Percentiles rank a stretch among this genome's conserved stretches.
Evolutionary conservation across 2,888 invertebrate species (phyloP).

Genomic region (Amphipoea oculea): DNA sequence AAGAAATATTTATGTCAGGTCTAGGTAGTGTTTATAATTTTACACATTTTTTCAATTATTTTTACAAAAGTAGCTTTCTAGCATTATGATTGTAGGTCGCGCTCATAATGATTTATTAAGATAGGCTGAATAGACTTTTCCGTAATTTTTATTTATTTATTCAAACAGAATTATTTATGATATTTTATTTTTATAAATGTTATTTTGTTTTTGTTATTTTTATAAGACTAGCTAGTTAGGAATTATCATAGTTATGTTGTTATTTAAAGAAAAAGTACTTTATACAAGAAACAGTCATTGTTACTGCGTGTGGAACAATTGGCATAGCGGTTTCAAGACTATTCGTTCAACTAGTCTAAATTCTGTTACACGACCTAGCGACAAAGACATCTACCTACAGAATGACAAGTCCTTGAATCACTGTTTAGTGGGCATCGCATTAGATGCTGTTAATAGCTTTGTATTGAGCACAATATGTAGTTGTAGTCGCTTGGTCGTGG

Average conservation of each 20-base stretch:
- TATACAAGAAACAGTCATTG: constrained; percentile 59
- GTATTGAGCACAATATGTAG: constrained; percentile 23
- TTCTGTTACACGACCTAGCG: constrained; percentile 75
- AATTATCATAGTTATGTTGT: constrained; percentile 17
- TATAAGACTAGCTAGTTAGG: constrained; percentile 31
- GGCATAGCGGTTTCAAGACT: constrained; percentile 76
- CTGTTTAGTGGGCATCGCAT: constrained; percentile 7
- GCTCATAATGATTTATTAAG: constrained; percentile 42
- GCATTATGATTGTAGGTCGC: constrained; percentile 57
- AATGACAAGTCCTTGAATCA: constrained; percentile 20
- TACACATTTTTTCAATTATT: constrained; percentile 50
- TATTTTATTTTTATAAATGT: constrained; percentile 32
- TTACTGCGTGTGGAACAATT: constrained; percentile 75
- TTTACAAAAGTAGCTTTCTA: constrained; percentile 51
- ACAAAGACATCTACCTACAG: constrained; percentile 50
- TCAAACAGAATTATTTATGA: constrained; percentile 10
- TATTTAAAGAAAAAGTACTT: constrained; percentile 10
- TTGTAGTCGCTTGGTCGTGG: constrained; percentile 74
- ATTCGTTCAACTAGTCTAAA: constrained; percentile 68
- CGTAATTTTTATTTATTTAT: constrained; percentile 28
- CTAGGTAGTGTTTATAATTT: constrained; percentile 49
- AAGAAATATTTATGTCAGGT: constrained; percentile 45
- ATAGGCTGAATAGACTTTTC: constrained; percentile 37
- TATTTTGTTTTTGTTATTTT: constrained; percentile 38
- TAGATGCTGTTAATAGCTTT: constrained; percentile 23